These are phyloP conservation scores for Pseudomyrmex concolor DNA, from an alignment of 1,140 invertebrate genomes.

Conservation along the genomic window DNA sequence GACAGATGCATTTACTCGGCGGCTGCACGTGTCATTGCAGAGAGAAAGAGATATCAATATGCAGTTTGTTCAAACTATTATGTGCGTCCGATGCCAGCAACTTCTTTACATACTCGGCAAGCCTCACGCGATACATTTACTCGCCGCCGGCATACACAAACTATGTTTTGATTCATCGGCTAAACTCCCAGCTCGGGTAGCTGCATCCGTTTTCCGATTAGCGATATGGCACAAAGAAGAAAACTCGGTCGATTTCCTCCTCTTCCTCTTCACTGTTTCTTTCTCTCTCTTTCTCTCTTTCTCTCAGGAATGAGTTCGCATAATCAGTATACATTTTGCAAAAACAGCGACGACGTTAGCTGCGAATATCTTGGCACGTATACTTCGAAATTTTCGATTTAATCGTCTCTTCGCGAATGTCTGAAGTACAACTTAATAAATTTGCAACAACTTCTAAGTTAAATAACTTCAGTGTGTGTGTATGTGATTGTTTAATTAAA, in stretches of 20 bases:
- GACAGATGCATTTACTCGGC: slow-evolving; percentile 48
- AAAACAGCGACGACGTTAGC: slow-evolving; percentile 41
- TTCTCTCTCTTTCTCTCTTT: not conserved
- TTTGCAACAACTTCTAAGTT: slow-evolving; percentile 3
- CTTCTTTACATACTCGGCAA: slow-evolving; percentile 53
- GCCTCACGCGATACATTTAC: slow-evolving; percentile 40
- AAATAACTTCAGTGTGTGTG: not conserved
- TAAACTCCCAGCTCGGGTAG: slow-evolving; percentile 28
- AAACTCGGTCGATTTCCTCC: slow-evolving; percentile 21
- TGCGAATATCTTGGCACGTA: slow-evolving; percentile 48
- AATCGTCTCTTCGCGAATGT: slow-evolving; percentile 14
- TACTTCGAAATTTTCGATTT: slow-evolving; percentile 11
- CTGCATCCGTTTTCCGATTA: slow-evolving; percentile 53
- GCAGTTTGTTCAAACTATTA: slow-evolving; percentile 41
- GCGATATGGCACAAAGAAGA: slow-evolving; percentile 35
- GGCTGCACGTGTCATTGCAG: slow-evolving; percentile 37
- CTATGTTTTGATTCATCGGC: slow-evolving; percentile 55
- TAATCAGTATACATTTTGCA: slow-evolving; percentile 25
- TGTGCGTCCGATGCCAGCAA: slow-evolving; percentile 25
- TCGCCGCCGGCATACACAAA: slow-evolving; percentile 1
- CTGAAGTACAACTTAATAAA: slow-evolving; percentile 12
- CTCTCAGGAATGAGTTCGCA: slow-evolving; percentile 28
- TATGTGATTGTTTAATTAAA: slow-evolving; percentile 13
- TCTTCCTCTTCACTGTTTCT: not conserved
- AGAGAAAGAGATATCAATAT: slow-evolving; percentile 41